Base-by-base conservation (phyloP, 2,113 vertebrate genomes). In the Centropus bengalensis region DNA sequence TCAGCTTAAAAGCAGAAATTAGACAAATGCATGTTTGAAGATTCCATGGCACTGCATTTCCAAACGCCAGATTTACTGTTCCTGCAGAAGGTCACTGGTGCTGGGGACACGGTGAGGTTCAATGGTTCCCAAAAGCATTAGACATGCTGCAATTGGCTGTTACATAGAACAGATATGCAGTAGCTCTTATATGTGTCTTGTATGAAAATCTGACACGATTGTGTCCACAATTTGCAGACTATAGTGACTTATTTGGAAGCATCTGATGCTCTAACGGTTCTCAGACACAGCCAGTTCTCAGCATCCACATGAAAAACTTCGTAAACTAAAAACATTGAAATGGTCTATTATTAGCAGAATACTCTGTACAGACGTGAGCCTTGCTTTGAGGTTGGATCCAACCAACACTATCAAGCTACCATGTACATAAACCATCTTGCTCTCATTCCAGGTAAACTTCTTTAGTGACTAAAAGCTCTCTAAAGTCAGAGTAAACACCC, bases 311-410 rank as follows among this genome's bases (percentile, higher is more conserved):
- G 8, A 42, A 44, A 51, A 55, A 66, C 33, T 15, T 54, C 58
- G n/a, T 56, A 71, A 21, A 1, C 4, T 36, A 19, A 42, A 40
- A 28, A 28, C 54, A 47, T 10, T 26, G 16, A 73, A 30, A 64
- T 3, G 6, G 6, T 27, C 1, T 19, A 36, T 74, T 21, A 42
- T 78, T 74, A 71, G 22, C 19, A 75, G 32, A 71, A 12, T 4
- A 1, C 18, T 91, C 33, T 9, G 27, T 14, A 54, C 4, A 62
- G 26, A 71, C 12, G 18, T 0, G 0, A 36, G 4, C 30, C 73
- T 84, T 87, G 38, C 56, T 63, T 75, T 85, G 42, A 79, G 62
- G 20, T 79, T 71, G 75, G 52, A 77, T 82, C 62, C n/a, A 76
- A 30, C 18, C 28, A 71, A 54, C 18, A 32, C 42, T 45, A 76